phyloP scores from a whole-genome alignment of 2,888 invertebrate species.

The Drosophila pseudotakahashii region DNA sequence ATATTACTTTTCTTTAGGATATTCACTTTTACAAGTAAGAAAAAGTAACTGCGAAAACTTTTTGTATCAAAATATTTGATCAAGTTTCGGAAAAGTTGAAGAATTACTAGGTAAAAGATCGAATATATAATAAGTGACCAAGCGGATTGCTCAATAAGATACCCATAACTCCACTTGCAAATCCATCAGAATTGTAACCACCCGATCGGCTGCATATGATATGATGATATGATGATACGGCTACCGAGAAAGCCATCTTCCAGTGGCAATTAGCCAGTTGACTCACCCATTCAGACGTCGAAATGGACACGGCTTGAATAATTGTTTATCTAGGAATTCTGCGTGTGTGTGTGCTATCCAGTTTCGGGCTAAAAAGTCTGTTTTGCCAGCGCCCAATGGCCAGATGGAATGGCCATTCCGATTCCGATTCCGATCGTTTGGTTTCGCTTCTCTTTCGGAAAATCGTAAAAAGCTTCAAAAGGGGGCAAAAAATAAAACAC shows the following conservation, averaged over 20 bases:
- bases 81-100: background rate
- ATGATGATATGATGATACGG: slow-evolving; percentile 5
- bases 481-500: slow-evolving; percentile 24
- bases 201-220: slow-evolving; percentile 2
- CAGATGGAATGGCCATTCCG: slow-evolving; percentile 55
- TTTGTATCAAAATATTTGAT: too few species aligned
- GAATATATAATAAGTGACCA: background rate
- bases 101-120: background rate
- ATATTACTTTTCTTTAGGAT: too few species aligned
- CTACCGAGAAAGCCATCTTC: slow-evolving; percentile 30
- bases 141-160: background rate
- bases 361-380: slow-evolving; percentile 62
- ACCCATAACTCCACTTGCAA: background rate
- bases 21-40: too few species aligned
- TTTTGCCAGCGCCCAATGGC: slow-evolving; percentile 31
- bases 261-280: slow-evolving; percentile 35
- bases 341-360: slow-evolving; percentile 37
- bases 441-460: background rate
- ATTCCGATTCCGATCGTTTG: too few species aligned
- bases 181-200: slow-evolving; percentile 7
- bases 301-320: slow-evolving; percentile 35
- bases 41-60: too few species aligned
- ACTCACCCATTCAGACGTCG: slow-evolving; percentile 46
- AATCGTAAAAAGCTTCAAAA: background rate
- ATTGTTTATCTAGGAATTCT: slow-evolving; percentile 49